Evolutionary conservation across 2,113 vertebrate species (phyloP), one percentile per base, ranked within the genome.

Genomic region (Bagarius yarrelli): DNA sequence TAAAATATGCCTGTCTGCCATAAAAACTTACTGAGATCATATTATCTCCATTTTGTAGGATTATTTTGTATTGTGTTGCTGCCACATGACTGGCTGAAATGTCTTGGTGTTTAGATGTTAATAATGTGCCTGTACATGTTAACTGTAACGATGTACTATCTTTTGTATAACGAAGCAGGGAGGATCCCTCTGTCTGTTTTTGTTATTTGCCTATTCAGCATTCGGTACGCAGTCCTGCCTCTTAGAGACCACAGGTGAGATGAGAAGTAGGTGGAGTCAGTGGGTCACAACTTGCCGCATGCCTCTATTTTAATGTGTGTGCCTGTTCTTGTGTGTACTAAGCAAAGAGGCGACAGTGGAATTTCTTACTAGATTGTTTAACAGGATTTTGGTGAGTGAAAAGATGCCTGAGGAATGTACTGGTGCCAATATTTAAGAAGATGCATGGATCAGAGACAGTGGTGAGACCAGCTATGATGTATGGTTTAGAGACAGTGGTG

Each of bases 241-340:
- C 63, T 32, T 30, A 32, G 50, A 80, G 67, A 56, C 40, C 18
- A 56, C 81, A 76, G 81, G 81, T 61, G 60, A 80, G 61, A 61
- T 56, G 55, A 59, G 30, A 59, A 71, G 75, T 52, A 50, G 81
- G 71, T 52, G 80, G 70, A 50, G 80, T 53, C 67, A 71, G 74
- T 52, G 73, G 67, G 61, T 15, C n/a, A 67, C 74, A 79, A 82
- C 77, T 81, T 53, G 61, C 23, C 36, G 61, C 60, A 83, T 56
- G 55, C 78, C 70, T 81, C 79, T 83, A 85, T 69, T 78, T 83
- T 84, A 78, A 83, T 44, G 53, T 61, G 34, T 21, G 60, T 59
- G 64, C 34, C 6, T 69, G 15, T 13, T 9, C 66, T 53, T 18
- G 55, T 40, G 21, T 57, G 53, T n/a, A 57, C 30, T 21, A 0